phyloP scores from a whole-genome alignment of 2,888 invertebrate genomes.

The Zaprionus lineosus region DNA sequence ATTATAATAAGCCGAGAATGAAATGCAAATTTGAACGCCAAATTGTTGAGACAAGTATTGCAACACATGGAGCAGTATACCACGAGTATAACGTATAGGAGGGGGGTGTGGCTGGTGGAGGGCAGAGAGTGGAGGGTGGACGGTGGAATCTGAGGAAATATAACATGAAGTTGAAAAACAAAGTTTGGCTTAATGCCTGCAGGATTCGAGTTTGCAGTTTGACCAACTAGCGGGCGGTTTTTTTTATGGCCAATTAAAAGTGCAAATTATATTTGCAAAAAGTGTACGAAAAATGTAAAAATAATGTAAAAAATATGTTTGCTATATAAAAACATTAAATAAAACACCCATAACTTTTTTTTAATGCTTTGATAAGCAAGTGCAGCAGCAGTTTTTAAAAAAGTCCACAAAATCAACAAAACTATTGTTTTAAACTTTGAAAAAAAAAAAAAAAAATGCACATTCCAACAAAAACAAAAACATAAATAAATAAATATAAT shows the following conservation, averaged over 20 bases:
- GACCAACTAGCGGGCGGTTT: slow-evolving; percentile 25
- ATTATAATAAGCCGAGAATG: slow-evolving; percentile 49
- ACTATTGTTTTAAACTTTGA: too few relatives aligned
- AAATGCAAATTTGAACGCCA: slow-evolving; percentile 55
- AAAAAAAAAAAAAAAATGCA: too few relatives aligned
- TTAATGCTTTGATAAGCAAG: background rate
- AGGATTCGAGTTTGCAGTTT: slow-evolving; percentile 40
- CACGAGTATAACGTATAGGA: too few relatives aligned
- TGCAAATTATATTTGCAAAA: slow-evolving; percentile 51
- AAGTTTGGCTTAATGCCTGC: slow-evolving; percentile 47
- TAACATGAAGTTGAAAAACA: slow-evolving; percentile 45
- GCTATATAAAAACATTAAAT: slow-evolving; percentile 2
- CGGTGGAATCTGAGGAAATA: slow-evolving; percentile 13
- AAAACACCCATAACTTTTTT: slow-evolving; percentile 16
- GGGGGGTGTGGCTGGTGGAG: background rate
- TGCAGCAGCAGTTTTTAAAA: too few relatives aligned
- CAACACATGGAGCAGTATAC: slow-evolving; percentile 34
- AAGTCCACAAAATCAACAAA: too few relatives aligned
- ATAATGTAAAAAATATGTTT: slow-evolving; percentile 7
- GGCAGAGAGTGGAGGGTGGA: background rate
- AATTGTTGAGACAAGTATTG: slow-evolving; percentile 53
- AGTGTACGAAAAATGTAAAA: background rate
- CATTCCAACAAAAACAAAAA: too few relatives aligned
- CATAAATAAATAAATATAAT: too few relatives aligned
- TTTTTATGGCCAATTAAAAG: slow-evolving; percentile 56